Evolutionary conservation across 1,140 invertebrate species (phyloP), one percentile per base, ranked within the genome.

Genomic region (Zaprionus camerounensis): DNA sequence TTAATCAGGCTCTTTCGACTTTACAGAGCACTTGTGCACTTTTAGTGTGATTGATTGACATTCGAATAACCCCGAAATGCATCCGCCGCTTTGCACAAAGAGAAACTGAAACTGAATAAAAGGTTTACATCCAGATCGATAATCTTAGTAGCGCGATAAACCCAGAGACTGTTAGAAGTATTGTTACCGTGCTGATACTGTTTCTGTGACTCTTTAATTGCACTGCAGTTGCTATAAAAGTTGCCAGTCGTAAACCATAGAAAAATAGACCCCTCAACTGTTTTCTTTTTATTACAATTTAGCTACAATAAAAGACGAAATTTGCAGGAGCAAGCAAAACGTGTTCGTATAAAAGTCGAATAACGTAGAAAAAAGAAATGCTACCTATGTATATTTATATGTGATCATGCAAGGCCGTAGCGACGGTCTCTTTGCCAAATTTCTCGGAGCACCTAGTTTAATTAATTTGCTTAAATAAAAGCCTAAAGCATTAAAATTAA

Each of bases 31-130:
- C 71, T 86, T 82, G 53, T 77, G 69, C 69, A 74, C 80, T 86
- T 87, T 86, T 80, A 86, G 83, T 86, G 83, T 82, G 82, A 86
- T 86, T 86, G 82, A 86, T 85, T 85, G 82, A 55, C 15, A 28
- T 55, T 64, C 53, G 56, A 20, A 55, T 62, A 7, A 49, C 71
- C 71, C 53, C 28, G 17, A 76, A 62, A 69, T 76, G 80, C 71
- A 82, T 66, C 67, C 36, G 59, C 28, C 41, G n/a, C 49, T 34
- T 22, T 71, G 49, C 61, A 53, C 41, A 70, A 63, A 83, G 63
- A 56, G 49, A 65, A 80, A 63, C 41, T 56, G 3, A 34, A 59
- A 58, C 41, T 56, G 9, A 28, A 59, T 67, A 71, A 74, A 76
- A 72, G 22, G 57, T 53, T 62, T 63, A 56, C 55, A 55, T 28